phyloP scores from a whole-genome alignment of 2,888 invertebrate genomes.

The Nephrotoma flavescens region DNA sequence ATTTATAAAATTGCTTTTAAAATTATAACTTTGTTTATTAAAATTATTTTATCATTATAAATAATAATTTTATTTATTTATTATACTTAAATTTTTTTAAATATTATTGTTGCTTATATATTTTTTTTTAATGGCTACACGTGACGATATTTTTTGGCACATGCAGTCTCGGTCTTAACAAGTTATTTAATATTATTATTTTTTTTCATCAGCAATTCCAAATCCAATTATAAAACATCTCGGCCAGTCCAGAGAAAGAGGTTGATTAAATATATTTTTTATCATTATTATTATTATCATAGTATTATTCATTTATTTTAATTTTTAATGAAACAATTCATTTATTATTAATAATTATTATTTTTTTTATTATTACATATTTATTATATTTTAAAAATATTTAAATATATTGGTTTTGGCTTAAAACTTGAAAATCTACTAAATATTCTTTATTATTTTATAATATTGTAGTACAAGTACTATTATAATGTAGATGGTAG shows the following conservation, averaged over 20 bases:
- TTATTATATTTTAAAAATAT: not conserved
- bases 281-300: not conserved
- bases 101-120: not conserved
- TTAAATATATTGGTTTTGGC: not conserved
- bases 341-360: not conserved
- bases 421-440: not conserved
- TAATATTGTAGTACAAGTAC: not conserved
- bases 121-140: not conserved
- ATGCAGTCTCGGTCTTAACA: not conserved
- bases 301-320: not conserved
- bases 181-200: not conserved
- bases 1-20: not conserved
- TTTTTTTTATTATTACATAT: not conserved
- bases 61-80: not conserved
- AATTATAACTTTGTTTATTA: not conserved
- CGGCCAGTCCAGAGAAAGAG: not conserved
- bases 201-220: not conserved
- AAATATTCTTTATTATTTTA: not conserved
- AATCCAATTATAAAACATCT: not conserved
- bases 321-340: not conserved
- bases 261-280: not conserved
- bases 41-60: not conserved
- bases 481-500: not conserved
- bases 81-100: not conserved
- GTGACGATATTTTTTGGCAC: not conserved